phyloP scores from a whole-genome alignment of 2,797 vertebrate species.

The Lagodon rhomboides region DNA sequence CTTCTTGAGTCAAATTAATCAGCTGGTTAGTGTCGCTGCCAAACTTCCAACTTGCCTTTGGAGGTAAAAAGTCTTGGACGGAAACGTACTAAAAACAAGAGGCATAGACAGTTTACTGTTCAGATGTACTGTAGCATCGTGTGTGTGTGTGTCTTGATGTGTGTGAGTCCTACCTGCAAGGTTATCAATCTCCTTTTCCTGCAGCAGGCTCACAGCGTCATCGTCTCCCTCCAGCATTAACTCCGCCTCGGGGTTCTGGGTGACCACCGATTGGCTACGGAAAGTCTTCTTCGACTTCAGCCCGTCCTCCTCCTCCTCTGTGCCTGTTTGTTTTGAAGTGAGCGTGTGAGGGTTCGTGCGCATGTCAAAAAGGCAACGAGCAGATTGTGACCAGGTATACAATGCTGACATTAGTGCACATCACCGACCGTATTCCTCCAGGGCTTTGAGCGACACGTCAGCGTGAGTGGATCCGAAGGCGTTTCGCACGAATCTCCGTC shows the following conservation, averaged over 20 bases:
- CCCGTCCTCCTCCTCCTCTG: slow-evolving; percentile 91
- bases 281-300: slow-evolving; percentile 95
- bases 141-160: slow-evolving; percentile 2
- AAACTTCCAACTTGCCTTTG: slow-evolving; percentile 92
- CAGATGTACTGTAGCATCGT: neutral
- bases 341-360: neutral
- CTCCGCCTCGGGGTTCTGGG: slow-evolving; percentile 96
- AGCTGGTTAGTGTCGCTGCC: slow-evolving; percentile 75
- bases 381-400: neutral
- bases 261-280: slow-evolving; percentile 94
- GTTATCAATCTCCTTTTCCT: slow-evolving; percentile 99
- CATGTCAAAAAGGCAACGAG: neutral
- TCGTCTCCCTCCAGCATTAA: slow-evolving; percentile 99
- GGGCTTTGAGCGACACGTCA: slow-evolving; percentile 91
- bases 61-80: slow-evolving; percentile 93
- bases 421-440: slow-evolving; percentile 95
- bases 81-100: slow-evolving; percentile 90
- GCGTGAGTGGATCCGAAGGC: slow-evolving; percentile 97
- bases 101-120: slow-evolving; percentile 58
- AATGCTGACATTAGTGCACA: neutral
- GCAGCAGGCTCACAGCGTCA: slow-evolving; percentile 95
- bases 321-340: slow-evolving; percentile 79
- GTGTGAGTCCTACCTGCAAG: slow-evolving; percentile 90
- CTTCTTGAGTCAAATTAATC: slow-evolving; percentile 39
- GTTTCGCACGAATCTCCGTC: slow-evolving; percentile 96